These are phyloP conservation scores for Gambusia affinis DNA, from an alignment of 2,113 vertebrate species.

Conservation along the genomic window DNA sequence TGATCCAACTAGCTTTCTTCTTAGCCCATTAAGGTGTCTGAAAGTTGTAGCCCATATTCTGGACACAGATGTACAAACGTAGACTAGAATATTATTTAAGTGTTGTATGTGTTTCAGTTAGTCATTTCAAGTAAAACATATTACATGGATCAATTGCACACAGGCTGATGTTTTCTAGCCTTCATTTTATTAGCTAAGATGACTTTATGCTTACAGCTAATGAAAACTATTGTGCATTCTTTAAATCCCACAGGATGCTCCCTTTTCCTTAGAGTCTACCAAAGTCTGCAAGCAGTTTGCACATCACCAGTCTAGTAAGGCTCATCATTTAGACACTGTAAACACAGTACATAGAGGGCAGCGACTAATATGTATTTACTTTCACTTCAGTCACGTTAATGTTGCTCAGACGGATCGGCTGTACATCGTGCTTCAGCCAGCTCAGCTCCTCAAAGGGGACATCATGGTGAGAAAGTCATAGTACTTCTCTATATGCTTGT, in stretches of 20 bases:
- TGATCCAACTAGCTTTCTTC: too few species aligned
- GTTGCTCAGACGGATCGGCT: slow-evolving; percentile 82
- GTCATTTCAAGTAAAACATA: too few species aligned
- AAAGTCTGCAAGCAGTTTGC: slow-evolving; percentile 88
- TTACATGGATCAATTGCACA: too few species aligned
- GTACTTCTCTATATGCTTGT: background rate
- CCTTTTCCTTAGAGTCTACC: slow-evolving; percentile 91
- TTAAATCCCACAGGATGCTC: slow-evolving; percentile 77
- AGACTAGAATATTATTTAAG: too few species aligned
- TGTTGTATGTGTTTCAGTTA: too few species aligned
- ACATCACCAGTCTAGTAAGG: slow-evolving; percentile 95
- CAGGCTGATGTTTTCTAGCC: too few species aligned
- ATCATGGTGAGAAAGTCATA: slow-evolving; percentile 85
- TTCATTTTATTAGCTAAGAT: too few species aligned
- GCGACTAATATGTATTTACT: slow-evolving; percentile 22
- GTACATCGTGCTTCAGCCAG: slow-evolving; percentile 87
- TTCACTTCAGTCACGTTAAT: slow-evolving; percentile 78
- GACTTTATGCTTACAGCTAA: too few species aligned
- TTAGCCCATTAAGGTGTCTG: too few species aligned
- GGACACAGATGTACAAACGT: too few species aligned
- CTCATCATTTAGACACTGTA: background rate
- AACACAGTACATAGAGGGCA: background rate
- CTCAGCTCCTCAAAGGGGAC: slow-evolving; percentile 92
- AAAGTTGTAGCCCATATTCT: too few species aligned
- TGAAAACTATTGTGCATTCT: slow-evolving; percentile 11